phyloP scores from a whole-genome alignment of 2,797 vertebrate genomes.

The Mormyrus proboscirostris region DNA sequence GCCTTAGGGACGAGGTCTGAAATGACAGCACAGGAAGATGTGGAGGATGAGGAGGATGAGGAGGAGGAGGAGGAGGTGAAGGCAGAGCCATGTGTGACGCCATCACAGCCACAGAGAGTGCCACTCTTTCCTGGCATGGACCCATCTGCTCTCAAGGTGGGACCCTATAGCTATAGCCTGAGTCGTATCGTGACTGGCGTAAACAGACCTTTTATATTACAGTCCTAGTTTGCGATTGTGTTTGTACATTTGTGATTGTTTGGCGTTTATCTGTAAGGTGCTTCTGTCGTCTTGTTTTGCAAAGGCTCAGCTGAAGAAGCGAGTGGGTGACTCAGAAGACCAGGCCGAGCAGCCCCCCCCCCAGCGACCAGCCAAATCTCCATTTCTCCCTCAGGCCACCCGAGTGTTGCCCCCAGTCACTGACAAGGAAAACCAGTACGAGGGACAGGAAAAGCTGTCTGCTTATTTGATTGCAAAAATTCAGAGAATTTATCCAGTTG shows the following conservation, averaged over 20 bases:
- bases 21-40: conserved; percentile 24
- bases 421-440: conserved; percentile 67
- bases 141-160: conserved; percentile 70
- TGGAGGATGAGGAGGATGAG: conserved; percentile 39
- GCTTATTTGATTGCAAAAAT: background rate
- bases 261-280: background rate
- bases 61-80: conserved; percentile 45
- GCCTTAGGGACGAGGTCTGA: conserved; percentile 20
- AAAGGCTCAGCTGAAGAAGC: conserved; percentile 74
- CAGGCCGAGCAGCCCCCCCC: conserved; percentile 41
- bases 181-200: background rate
- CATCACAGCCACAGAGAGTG: conserved; percentile 57
- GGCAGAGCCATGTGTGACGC: conserved; percentile 27
- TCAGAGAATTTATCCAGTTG: background rate
- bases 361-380: conserved; percentile 55
- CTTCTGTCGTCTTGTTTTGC: conserved; percentile 11
- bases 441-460: too few species aligned
- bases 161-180: conserved; percentile 6
- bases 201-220: background rate
- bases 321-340: conserved; percentile 48
- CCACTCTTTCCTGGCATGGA: conserved; percentile 72
- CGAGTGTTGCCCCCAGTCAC: conserved; percentile 65
- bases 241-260: background rate
- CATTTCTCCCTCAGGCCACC: conserved; percentile 52
- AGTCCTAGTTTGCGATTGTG: background rate